phyloP scores from a whole-genome alignment of 1,140 invertebrate species.

The Tetragnatha versicolor region DNA sequence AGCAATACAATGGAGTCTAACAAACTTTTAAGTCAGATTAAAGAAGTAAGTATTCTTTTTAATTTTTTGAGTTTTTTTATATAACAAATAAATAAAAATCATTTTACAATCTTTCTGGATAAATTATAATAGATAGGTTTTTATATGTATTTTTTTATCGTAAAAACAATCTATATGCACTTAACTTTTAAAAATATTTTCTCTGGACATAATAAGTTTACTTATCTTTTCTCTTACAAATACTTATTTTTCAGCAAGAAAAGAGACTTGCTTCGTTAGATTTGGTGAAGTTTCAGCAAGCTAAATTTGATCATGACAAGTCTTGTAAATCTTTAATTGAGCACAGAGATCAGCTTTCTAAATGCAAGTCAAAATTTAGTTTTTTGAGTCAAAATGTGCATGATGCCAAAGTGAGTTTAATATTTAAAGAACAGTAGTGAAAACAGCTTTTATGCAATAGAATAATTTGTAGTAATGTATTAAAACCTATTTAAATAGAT shows the following conservation, averaged over 20 bases:
- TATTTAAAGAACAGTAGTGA: too few relatives aligned
- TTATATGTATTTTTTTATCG: background rate
- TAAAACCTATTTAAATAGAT: too few relatives aligned
- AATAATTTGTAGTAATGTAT: too few relatives aligned
- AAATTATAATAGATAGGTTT: background rate
- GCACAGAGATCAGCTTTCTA: conserved; percentile 21
- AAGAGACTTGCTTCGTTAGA: conserved; percentile 32
- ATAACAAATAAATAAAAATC: background rate
- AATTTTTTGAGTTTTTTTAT: background rate
- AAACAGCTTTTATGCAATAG: too few relatives aligned
- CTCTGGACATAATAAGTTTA: background rate
- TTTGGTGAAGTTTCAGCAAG: conserved; percentile 18
- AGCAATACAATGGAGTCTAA: conserved; percentile 20
- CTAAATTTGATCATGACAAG: conserved; percentile 9
- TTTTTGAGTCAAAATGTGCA: conserved; percentile 2
- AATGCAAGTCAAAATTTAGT: conserved; percentile 32
- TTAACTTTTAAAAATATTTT: background rate
- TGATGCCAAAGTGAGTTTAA: background rate
- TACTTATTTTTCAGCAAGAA: conserved; percentile 21
- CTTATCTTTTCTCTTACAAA: background rate
- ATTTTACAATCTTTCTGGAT: too few relatives aligned
- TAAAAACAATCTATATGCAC: background rate
- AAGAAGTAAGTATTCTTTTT: conserved; percentile 22
- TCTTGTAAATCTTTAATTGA: background rate
- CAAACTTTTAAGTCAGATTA: conserved; percentile 32